A percentile compares a stretch with the other conserved stretches of the same genome.
Evolutionary conservation across 2,888 invertebrate species (phyloP).

Genomic region (Nezara viridula): DNA sequence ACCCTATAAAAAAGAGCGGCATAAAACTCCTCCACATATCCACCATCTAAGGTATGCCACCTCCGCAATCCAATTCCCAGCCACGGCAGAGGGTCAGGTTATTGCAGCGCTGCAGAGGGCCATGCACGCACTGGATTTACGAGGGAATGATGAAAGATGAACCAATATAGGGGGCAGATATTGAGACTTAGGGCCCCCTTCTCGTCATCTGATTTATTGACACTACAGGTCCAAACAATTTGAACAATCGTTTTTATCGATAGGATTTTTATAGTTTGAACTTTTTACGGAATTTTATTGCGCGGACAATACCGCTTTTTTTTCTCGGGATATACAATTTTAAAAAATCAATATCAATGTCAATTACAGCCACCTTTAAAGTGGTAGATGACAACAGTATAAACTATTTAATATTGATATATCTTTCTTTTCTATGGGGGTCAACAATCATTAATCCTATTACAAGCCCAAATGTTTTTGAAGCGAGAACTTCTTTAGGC

Average conservation of each 20-base stretch:
- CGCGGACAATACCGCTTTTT: background rate
- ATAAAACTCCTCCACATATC: constrained; percentile 42
- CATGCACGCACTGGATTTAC: constrained; percentile 1
- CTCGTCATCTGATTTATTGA: background rate
- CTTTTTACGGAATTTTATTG: background rate
- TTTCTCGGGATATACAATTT: too few species aligned
- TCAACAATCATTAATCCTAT: too few species aligned
- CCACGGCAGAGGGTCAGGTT: background rate
- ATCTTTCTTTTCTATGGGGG: too few species aligned
- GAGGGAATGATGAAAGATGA: constrained; percentile 40
- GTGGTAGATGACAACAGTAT: background rate
- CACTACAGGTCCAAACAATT: background rate
- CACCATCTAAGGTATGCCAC: constrained; percentile 10
- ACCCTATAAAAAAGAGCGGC: constrained; percentile 24
- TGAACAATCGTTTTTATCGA: background rate
- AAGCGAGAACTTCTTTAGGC: too few species aligned
- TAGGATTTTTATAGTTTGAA: background rate
- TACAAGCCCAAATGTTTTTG: too few species aligned
- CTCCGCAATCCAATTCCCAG: constrained; percentile 17
- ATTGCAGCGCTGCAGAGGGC: constrained; percentile 7
- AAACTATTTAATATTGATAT: background rate
- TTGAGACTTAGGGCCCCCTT: constrained; percentile 20
- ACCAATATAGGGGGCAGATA: constrained; percentile 36
- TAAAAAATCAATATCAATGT: background rate
- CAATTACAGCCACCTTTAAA: background rate